Evolutionary conservation across 2,797 vertebrate species (phyloP).

Genomic region (Pachyuromys duprasi): DNA sequence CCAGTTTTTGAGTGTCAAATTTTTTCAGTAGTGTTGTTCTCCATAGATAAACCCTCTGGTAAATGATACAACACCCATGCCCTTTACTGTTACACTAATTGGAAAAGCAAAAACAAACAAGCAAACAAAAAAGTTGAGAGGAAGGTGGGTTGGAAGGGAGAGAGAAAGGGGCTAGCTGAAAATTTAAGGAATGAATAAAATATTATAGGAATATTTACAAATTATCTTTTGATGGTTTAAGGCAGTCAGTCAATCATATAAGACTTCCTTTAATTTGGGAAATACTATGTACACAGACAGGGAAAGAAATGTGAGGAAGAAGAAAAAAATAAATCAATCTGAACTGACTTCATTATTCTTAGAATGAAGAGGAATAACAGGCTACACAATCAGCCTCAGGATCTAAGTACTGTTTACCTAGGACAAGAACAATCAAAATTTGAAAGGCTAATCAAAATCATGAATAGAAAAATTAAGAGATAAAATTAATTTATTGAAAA

Average conservation of each 20-base stretch:
- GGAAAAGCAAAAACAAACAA: not conserved
- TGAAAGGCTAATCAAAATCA: conserved; percentile 81
- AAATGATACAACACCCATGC: not conserved
- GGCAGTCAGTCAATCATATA: not conserved
- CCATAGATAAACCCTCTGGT: too few relatives aligned
- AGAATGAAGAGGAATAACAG: conserved; percentile 14
- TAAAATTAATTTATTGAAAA: conserved; percentile 70
- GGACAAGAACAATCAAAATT: conserved; percentile 53
- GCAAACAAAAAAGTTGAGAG: not conserved
- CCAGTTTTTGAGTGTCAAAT: not conserved
- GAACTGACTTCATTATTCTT: conserved; percentile 58
- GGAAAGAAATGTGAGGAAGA: too few relatives aligned
- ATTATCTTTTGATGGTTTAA: not conserved
- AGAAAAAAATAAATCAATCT: not conserved
- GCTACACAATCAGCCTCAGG: not conserved
- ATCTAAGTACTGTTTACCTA: conserved; percentile 60
- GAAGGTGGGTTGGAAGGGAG: too few relatives aligned
- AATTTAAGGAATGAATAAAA: not conserved
- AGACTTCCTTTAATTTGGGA: not conserved
- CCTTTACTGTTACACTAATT: not conserved
- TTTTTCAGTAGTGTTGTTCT: not conserved
- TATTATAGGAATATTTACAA: not conserved
- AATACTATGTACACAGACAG: not conserved
- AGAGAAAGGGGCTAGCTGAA: not conserved
- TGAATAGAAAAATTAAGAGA: conserved; percentile 76